Evolutionary conservation across 2,113 vertebrate species (phyloP).

Genomic region (Zosterops pallidus): DNA sequence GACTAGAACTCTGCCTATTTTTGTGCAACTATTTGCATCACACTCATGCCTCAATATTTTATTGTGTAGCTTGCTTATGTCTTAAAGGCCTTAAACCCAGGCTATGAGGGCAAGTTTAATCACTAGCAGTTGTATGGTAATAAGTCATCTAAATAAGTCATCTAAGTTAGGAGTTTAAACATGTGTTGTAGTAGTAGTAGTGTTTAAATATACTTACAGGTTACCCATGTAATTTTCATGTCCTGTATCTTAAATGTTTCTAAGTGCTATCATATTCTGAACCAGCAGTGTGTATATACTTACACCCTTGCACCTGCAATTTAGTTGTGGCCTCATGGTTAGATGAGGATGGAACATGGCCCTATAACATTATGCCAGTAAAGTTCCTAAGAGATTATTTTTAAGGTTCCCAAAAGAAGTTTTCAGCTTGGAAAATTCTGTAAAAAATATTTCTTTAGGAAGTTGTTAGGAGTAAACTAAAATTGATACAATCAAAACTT

Average conservation of each 20-base stretch:
- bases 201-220: background rate
- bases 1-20: background rate
- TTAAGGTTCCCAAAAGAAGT: background rate
- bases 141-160: background rate
- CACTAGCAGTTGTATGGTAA: background rate
- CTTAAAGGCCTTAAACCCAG: background rate
- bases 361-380: background rate
- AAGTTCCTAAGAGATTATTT: background rate
- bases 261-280: background rate
- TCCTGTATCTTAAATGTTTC: background rate
- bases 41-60: background rate
- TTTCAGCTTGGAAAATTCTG: background rate
- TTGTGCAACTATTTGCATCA: background rate
- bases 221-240: background rate
- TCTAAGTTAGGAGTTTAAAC: background rate
- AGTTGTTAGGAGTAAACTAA: background rate
- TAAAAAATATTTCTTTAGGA: background rate
- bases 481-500: background rate
- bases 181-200: background rate
- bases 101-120: background rate
- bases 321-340: background rate
- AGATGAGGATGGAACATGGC: background rate
- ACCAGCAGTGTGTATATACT: background rate
- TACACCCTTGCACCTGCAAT: background rate
- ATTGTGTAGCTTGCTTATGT: background rate